Percentiles rank a stretch among this genome's conserved stretches.
These are phyloP conservation scores for Epinephelus malabaricus DNA, from an alignment of 2,797 vertebrate genomes.

Conservation along the genomic window DNA sequence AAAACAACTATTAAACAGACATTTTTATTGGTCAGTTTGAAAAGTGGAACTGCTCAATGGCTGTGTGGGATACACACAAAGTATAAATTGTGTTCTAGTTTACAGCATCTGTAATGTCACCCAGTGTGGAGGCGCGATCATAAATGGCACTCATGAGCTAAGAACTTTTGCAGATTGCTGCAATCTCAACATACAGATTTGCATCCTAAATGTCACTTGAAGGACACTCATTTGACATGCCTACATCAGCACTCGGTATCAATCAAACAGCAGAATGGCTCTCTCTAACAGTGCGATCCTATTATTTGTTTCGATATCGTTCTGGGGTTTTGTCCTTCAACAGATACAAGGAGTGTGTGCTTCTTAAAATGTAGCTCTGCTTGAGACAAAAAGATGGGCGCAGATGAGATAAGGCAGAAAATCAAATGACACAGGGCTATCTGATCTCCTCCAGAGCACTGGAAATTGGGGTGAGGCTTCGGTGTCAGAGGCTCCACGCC, in stretches of 20 bases:
- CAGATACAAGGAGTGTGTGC: conserved; percentile 69
- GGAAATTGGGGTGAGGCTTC: conserved; percentile 86
- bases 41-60: conserved; percentile 55
- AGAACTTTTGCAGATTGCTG: conserved; percentile 56
- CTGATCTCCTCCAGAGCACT: conserved; percentile 83
- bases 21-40: conserved; percentile 76
- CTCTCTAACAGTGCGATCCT: conserved; percentile 51
- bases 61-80: conserved; percentile 56
- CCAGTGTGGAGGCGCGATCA: conserved; percentile 38
- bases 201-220: conserved; percentile 66
- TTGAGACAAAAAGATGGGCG: conserved; percentile 84
- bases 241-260: conserved; percentile 55
- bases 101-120: conserved; percentile 62
- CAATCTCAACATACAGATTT: conserved; percentile 55
- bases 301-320: conserved; percentile 75
- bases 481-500: conserved; percentile 82
- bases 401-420: conserved; percentile 83
- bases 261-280: conserved; percentile 59
- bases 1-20: conserved; percentile 69
- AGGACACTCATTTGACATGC: conserved; percentile 61
- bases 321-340: conserved; percentile 78
- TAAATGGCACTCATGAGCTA: conserved; percentile 57
- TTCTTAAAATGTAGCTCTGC: conserved; percentile 81
- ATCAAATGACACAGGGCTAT: conserved; percentile 86
- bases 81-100: conserved; percentile 69